Percentiles rank a stretch among this genome's conserved stretches.
phyloP scores from a whole-genome alignment of 2,113 vertebrate species.

The Camelus dromedarius region DNA sequence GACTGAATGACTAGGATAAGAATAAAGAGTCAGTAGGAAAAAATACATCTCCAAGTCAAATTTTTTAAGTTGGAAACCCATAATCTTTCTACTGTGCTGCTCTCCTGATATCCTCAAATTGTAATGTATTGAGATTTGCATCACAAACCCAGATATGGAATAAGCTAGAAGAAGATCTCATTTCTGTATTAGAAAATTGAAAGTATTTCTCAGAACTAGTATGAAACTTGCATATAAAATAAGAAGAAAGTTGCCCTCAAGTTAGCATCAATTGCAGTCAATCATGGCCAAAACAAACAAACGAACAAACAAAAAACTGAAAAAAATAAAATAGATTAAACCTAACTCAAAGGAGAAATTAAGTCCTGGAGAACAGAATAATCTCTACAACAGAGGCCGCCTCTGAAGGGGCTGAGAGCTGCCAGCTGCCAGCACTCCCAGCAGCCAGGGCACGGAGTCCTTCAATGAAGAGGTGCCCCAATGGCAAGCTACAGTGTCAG shows the following conservation, averaged over 20 bases:
- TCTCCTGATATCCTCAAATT: not conserved
- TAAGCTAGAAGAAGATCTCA: not conserved
- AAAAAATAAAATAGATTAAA: not conserved
- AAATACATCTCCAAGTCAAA: not conserved
- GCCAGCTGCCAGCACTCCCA: not conserved
- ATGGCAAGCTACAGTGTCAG: not conserved
- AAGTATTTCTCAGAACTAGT: not conserved
- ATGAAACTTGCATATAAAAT: not conserved
- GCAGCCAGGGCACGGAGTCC: not conserved
- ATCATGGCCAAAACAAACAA: not conserved
- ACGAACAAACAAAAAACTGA: not conserved
- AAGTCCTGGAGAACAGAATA: not conserved
- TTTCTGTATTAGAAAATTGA: not conserved
- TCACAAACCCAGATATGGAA: not conserved
- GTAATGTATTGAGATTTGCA: not conserved
- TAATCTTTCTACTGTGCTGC: not conserved
- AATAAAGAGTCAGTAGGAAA: not conserved
- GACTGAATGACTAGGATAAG: not conserved
- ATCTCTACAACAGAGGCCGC: not conserved
- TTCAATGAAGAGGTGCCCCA: not conserved
- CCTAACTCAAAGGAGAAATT: not conserved
- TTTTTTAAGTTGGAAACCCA: not conserved
- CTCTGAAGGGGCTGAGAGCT: not conserved
- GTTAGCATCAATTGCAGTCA: not conserved
- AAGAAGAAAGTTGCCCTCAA: not conserved